phyloP scores from a whole-genome alignment of 2,797 vertebrate genomes.

The Danio albolineatus region DNA sequence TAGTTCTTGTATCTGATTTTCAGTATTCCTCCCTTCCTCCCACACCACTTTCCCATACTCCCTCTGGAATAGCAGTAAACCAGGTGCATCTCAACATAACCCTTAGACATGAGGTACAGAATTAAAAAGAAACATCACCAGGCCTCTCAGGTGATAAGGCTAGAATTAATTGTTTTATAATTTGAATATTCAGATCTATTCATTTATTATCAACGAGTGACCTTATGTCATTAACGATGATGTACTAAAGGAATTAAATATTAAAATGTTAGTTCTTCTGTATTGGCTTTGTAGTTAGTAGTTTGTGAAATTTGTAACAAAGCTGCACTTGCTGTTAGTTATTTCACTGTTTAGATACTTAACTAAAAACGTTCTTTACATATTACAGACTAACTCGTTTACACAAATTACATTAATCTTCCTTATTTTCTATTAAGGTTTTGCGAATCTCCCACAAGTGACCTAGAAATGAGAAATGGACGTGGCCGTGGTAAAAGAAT shows the following conservation, averaged over 20 bases:
- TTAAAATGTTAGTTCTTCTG: too few relatives aligned
- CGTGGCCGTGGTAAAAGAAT: conserved; percentile 95
- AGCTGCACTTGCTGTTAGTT: too few relatives aligned
- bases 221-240: too few relatives aligned
- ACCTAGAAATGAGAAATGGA: conserved; percentile 97
- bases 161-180: not conserved
- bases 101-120: conserved; percentile 49
- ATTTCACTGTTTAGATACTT: too few relatives aligned
- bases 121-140: conserved; percentile 40
- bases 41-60: conserved; percentile 19
- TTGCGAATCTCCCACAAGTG: conserved; percentile 98
- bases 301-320: too few relatives aligned
- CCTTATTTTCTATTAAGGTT: conserved; percentile 79
- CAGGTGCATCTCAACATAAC: conserved; percentile 42
- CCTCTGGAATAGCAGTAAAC: conserved; percentile 47
- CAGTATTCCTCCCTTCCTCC: conserved; percentile 41
- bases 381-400: too few relatives aligned
- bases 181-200: conserved; percentile 25
- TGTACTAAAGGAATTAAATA: too few relatives aligned
- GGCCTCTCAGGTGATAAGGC: not conserved
- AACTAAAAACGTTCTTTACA: too few relatives aligned
- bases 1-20: conserved; percentile 37
- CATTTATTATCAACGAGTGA: not conserved
- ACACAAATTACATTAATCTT: not conserved
- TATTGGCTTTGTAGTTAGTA: too few relatives aligned